These are phyloP conservation scores for Psammodynastes pulverulentus DNA, from an alignment of 2,113 vertebrate genomes.

Conservation along the genomic window DNA sequence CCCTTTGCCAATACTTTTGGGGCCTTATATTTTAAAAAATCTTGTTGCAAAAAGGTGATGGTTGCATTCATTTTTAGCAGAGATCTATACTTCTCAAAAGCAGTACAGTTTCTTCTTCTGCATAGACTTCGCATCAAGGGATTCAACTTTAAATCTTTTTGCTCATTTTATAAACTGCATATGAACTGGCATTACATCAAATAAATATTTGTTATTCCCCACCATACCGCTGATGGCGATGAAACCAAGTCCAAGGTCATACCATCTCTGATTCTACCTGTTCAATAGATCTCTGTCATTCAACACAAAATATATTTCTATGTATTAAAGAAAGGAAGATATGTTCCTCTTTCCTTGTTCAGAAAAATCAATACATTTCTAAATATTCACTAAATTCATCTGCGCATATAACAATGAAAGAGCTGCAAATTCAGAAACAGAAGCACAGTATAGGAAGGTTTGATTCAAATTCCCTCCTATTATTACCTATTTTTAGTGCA, in stretches of 20 bases:
- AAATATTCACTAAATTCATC: not conserved
- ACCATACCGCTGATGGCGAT: not conserved
- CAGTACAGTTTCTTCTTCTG: not conserved
- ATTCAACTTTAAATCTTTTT: not conserved
- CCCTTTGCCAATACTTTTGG: not conserved
- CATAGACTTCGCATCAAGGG: not conserved
- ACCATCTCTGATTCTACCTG: not conserved
- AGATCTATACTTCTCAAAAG: not conserved
- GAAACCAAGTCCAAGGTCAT: not conserved
- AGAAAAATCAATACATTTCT: not conserved
- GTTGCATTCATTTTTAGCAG: not conserved
- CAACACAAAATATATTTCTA: not conserved
- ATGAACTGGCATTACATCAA: not conserved
- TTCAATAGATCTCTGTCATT: not conserved
- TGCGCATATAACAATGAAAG: not conserved
- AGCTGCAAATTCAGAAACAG: not conserved
- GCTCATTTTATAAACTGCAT: not conserved
- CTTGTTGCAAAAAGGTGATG: not conserved
- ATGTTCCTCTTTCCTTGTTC: not conserved
- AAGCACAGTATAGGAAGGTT: not conserved
- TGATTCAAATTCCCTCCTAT: not conserved
- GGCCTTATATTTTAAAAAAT: not conserved
- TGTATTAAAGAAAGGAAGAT: not conserved
- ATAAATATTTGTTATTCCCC: not conserved
- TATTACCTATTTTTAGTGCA: not conserved